Conservation (phyloP, 2,797 vertebrate genomes). For the Sparidentex hasta region DNA sequence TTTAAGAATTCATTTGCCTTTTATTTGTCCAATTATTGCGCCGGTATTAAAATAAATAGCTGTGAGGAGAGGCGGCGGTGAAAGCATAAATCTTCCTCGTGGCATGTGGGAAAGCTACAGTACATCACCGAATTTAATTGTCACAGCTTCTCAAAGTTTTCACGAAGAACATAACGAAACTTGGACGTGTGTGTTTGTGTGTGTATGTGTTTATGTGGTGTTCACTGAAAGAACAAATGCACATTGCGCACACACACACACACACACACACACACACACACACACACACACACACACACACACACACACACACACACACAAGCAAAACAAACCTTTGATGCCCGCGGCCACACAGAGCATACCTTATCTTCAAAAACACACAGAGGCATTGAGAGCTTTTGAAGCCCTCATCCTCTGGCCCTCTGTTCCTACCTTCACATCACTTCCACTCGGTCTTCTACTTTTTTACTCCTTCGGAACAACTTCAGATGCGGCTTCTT, state of each 20-base stretch:
- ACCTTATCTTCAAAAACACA: slow-evolving; percentile 62
- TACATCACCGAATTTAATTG: slow-evolving; percentile 17
- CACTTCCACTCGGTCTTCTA: slow-evolving; percentile 26
- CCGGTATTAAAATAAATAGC: slow-evolving; percentile 36
- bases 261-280: no score
- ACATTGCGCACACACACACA: background rate
- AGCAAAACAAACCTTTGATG: slow-evolving; percentile 50
- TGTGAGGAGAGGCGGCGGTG: background rate
- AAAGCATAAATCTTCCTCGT: slow-evolving; percentile 31
- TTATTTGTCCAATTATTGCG: slow-evolving; percentile 42
- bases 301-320: background rate
- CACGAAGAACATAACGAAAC: slow-evolving; percentile 19
- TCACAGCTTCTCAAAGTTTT: slow-evolving; percentile 17
- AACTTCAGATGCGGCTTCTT: slow-evolving; percentile 34
- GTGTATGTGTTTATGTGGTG: background rate
- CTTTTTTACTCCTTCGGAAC: slow-evolving; percentile 31
- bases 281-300: no score
- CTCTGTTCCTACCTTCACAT: slow-evolving; percentile 47
- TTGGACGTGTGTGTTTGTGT: background rate
- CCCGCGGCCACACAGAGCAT: slow-evolving; percentile 35
- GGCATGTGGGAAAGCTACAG: slow-evolving; percentile 9
- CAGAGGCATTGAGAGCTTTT: slow-evolving; percentile 47
- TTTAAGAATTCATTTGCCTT: slow-evolving; percentile 39
- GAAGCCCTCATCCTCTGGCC: slow-evolving; percentile 43
- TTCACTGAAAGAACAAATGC: background rate